A percentile compares a stretch with the other conserved stretches of the same genome.
phyloP scores from a whole-genome alignment of 2,797 vertebrate genomes.

The Thamnophis elegans region DNA sequence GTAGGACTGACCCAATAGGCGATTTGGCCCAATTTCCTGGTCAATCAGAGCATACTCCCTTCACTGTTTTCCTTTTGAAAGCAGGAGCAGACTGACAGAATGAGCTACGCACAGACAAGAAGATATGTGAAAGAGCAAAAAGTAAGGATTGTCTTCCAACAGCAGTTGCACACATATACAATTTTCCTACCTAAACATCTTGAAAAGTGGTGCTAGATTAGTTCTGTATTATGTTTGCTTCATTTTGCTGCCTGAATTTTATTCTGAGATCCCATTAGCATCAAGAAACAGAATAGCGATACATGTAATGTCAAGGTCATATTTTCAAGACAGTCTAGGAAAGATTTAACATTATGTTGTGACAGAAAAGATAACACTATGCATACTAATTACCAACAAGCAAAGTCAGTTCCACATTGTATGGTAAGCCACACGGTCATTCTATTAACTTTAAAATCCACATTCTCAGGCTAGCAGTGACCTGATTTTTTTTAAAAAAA shows the following conservation, averaged over 20 bases:
- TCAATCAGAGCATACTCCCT: too few relatives aligned
- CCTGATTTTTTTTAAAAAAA: background rate
- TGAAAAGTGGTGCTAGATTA: background rate
- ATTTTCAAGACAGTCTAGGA: slow-evolving; percentile 9
- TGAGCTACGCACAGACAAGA: background rate
- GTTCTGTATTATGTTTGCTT: background rate
- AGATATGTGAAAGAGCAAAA: background rate
- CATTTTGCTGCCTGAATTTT: background rate
- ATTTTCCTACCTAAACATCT: background rate
- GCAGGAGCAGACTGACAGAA: too few relatives aligned
- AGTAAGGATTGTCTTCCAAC: background rate
- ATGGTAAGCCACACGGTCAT: background rate
- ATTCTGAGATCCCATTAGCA: background rate
- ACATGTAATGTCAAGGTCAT: slow-evolving; percentile 8
- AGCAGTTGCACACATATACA: background rate
- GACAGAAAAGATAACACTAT: background rate
- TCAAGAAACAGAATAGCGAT: background rate
- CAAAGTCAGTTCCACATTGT: background rate
- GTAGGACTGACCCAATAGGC: background rate
- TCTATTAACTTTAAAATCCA: background rate
- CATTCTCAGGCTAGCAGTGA: background rate
- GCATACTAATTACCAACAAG: slow-evolving; percentile 3
- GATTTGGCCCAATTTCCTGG: background rate
- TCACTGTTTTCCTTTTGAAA: background rate
- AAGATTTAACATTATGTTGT: slow-evolving; percentile 7